Conservation (phyloP, 2,113 vertebrate species). For the Erythrolamprus reginae region DNA sequence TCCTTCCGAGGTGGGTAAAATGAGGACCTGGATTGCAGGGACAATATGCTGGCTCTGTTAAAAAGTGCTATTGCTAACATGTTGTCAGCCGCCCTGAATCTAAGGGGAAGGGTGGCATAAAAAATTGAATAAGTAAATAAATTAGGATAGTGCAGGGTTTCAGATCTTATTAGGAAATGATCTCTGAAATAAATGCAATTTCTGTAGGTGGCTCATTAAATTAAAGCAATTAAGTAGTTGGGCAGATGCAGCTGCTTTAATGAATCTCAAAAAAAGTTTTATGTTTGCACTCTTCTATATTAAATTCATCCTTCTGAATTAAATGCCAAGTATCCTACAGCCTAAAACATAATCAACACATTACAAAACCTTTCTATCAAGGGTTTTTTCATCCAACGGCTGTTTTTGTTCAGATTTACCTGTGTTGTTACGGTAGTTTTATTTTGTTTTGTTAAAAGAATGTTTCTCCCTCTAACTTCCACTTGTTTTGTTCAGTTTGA, state of each 20-base stretch:
- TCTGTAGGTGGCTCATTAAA: neutral
- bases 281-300: neutral
- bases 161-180: neutral
- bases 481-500: neutral
- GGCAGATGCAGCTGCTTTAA: neutral
- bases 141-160: neutral
- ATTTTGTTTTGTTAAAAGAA: neutral
- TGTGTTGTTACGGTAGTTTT: neutral
- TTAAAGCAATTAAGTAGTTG: neutral
- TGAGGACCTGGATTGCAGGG: too few species aligned
- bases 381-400: neutral
- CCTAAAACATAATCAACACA: neutral
- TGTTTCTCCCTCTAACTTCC: neutral
- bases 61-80: too few species aligned
- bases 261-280: neutral
- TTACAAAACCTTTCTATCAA: neutral
- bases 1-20: too few species aligned
- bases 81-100: too few species aligned
- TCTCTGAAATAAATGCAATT: neutral
- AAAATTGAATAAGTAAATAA: too few species aligned
- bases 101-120: too few species aligned
- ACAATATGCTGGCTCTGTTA: too few species aligned
- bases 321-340: neutral
- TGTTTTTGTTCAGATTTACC: neutral
- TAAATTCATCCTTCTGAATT: neutral